These are phyloP conservation scores for Apistogramma diplotaenia DNA, from an alignment of 2,113 vertebrate genomes.

Conservation along the genomic window DNA sequence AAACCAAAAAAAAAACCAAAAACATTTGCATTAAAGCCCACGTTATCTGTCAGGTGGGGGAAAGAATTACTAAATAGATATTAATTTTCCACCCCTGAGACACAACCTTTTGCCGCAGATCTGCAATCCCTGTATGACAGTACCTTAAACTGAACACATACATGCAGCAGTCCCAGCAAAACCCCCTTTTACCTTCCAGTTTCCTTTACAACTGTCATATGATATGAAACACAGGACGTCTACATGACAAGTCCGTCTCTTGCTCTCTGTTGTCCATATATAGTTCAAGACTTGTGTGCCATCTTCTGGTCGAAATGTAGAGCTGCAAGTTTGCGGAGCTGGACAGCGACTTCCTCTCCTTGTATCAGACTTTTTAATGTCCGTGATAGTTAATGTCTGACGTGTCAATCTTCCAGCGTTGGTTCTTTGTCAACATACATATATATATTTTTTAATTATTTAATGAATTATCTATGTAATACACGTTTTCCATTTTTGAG, in stretches of 20 bases:
- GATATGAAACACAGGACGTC: slow-evolving; percentile 39
- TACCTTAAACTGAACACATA: slow-evolving; percentile 66
- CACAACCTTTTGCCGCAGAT: slow-evolving; percentile 45
- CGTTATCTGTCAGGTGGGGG: slow-evolving; percentile 60
- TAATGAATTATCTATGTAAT: slow-evolving; percentile 48
- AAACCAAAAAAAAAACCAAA: slow-evolving; percentile 65
- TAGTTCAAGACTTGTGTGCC: slow-evolving; percentile 40
- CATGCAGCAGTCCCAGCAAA: slow-evolving; percentile 57
- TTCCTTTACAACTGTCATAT: slow-evolving; percentile 24
- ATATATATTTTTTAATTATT: background rate
- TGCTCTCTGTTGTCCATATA: slow-evolving; percentile 32
- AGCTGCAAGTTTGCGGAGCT: slow-evolving; percentile 33
- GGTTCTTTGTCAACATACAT: slow-evolving; percentile 10
- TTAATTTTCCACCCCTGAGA: slow-evolving; percentile 55
- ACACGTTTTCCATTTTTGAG: slow-evolving; percentile 64
- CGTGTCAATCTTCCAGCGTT: slow-evolving; percentile 47
- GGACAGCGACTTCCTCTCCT: slow-evolving; percentile 10
- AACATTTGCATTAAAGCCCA: slow-evolving; percentile 41
- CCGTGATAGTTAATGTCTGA: slow-evolving; percentile 48
- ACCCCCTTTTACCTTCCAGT: slow-evolving; percentile 31
- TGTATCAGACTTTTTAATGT: slow-evolving; percentile 26
- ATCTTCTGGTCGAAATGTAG: slow-evolving; percentile 56
- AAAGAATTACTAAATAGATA: slow-evolving; percentile 34
- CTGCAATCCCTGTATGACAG: slow-evolving; percentile 62
- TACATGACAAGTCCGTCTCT: slow-evolving; percentile 29